These are phyloP conservation scores for Tympanoctomys barrerae DNA, from an alignment of 2,797 vertebrate species.

Conservation along the genomic window DNA sequence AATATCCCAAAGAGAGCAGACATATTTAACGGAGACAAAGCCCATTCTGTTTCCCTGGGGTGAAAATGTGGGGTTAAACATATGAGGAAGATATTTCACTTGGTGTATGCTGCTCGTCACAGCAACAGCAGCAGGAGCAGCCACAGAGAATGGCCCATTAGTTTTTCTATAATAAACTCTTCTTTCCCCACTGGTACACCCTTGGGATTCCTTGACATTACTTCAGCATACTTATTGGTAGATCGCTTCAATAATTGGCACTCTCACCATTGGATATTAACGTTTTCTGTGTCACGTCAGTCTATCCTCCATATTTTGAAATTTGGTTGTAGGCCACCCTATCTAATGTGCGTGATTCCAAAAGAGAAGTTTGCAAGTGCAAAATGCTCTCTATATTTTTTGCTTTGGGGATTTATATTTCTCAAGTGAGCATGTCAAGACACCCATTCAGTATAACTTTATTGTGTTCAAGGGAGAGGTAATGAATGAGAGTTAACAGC, in stretches of 20 bases:
- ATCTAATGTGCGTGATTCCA: slow-evolving; percentile 25
- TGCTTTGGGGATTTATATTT: slow-evolving; percentile 59
- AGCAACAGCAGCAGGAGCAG: slow-evolving; percentile 59
- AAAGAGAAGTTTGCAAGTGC: slow-evolving; percentile 43
- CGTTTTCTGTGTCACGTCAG: slow-evolving; percentile 52
- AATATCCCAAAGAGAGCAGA: slow-evolving; percentile 66
- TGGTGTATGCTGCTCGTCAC: slow-evolving; percentile 24
- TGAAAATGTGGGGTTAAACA: slow-evolving; percentile 61
- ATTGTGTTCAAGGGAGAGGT: slow-evolving; percentile 63
- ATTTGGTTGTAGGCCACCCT: slow-evolving; percentile 52
- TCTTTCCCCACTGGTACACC: slow-evolving; percentile 48
- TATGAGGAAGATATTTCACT: slow-evolving; percentile 19
- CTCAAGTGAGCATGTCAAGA: slow-evolving; percentile 68
- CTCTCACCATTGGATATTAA: slow-evolving; percentile 56
- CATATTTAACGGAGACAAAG: slow-evolving; percentile 77
- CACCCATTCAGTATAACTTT: slow-evolving; percentile 50
- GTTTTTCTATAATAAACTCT: slow-evolving; percentile 68
- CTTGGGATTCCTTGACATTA: slow-evolving; percentile 79
- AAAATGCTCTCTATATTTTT: slow-evolving; percentile 55
- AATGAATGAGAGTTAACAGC: slow-evolving; percentile 73
- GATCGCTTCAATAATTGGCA: slow-evolving; percentile 70
- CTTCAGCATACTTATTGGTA: slow-evolving; percentile 66
- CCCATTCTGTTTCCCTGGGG: slow-evolving; percentile 49
- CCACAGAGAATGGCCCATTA: slow-evolving; percentile 70
- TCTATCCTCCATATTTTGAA: slow-evolving; percentile 51